phyloP scores from a whole-genome alignment of 2,888 invertebrate species.

The Panzeria rudis region DNA sequence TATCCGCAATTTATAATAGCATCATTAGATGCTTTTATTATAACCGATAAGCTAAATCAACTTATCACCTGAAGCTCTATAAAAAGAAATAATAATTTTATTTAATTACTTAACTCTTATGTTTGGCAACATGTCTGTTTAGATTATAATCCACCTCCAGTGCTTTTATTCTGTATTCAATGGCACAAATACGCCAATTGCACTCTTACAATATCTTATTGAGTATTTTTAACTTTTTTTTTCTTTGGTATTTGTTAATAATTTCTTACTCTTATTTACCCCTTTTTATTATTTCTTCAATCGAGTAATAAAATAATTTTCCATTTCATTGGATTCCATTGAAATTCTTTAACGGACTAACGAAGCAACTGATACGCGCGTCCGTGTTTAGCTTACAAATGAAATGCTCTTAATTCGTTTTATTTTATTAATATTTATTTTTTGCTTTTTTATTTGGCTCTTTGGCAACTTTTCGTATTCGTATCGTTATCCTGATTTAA shows the following conservation, averaged over 20 bases:
- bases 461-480: conserved; percentile 4
- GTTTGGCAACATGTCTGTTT: conserved; percentile 25
- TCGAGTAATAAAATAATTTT: conserved; percentile 67
- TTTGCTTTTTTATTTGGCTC: conserved; percentile 13
- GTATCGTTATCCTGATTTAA: conserved; percentile 59
- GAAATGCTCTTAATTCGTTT: conserved; percentile 69
- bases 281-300: conserved; percentile 50
- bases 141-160: conserved; percentile 1
- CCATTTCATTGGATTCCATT: conserved; percentile 64
- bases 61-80: background rate
- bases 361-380: conserved; percentile 69
- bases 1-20: background rate
- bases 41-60: background rate
- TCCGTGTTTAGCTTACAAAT: conserved; percentile 69
- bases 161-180: background rate
- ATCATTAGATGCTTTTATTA: conserved; percentile 2
- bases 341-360: conserved; percentile 56
- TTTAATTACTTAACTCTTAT: conserved; percentile 1
- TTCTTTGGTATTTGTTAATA: conserved; percentile 39
- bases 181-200: background rate
- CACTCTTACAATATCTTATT: background rate
- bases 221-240: background rate
- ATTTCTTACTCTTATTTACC: conserved; percentile 55
- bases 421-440: conserved; percentile 25
- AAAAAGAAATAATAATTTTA: background rate